Percentiles rank a stretch among this genome's conserved stretches.
Conservation (phyloP, 2,888 invertebrate species). For the Eretmocerus hayati region DNA sequence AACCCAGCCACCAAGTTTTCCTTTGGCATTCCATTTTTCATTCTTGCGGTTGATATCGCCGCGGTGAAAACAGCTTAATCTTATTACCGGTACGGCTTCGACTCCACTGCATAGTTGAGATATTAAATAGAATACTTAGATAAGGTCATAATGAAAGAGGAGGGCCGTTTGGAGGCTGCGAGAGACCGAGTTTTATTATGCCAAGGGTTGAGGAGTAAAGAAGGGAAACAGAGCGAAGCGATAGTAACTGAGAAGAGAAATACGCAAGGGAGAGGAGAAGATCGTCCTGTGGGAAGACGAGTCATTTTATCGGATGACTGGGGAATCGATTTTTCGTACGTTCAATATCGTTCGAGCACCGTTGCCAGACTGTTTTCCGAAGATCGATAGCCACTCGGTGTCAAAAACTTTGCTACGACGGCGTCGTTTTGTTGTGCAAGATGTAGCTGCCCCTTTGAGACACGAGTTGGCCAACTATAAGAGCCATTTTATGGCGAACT, state of each 20-base stretch:
- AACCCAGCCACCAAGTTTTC: too few species aligned
- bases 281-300: not conserved
- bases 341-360: not conserved
- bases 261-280: not conserved
- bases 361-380: not conserved
- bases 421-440: too few species aligned
- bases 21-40: constrained; percentile 16
- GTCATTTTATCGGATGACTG: not conserved
- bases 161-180: too few species aligned
- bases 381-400: not conserved
- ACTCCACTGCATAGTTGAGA: constrained; percentile 4
- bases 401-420: not conserved
- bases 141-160: too few species aligned
- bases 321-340: not conserved
- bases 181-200: too few species aligned
- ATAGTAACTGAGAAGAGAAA: too few species aligned
- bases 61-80: constrained; percentile 11
- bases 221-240: too few species aligned
- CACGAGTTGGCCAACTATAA: too few species aligned
- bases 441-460: too few species aligned
- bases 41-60: not conserved
- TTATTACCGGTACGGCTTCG: constrained; percentile 11
- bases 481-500: too few species aligned
- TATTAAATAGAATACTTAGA: constrained; percentile 12
- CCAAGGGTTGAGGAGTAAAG: too few species aligned